phyloP scores from a whole-genome alignment of 2,797 vertebrate genomes.

The Liasis olivaceus region DNA sequence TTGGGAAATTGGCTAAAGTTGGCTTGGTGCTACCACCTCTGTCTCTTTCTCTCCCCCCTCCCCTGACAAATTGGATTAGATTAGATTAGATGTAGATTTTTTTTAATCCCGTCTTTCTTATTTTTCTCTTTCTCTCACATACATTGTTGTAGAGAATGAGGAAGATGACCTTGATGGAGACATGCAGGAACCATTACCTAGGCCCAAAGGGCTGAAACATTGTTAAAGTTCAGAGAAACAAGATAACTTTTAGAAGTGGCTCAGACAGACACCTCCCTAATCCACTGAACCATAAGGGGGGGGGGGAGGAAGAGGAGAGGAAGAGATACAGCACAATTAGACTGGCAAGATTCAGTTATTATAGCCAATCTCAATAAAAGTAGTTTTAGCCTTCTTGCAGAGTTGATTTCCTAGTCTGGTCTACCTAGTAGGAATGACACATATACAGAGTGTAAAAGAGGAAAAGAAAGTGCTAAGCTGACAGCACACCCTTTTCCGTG shows the following conservation, averaged over 20 bases:
- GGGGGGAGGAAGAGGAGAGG: neutral
- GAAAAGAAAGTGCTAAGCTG: neutral
- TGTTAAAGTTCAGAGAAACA: neutral
- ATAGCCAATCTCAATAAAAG: neutral
- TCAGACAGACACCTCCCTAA: too few relatives aligned
- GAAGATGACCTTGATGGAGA: neutral
- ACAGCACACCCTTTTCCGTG: slow-evolving; percentile 9
- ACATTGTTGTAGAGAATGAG: neutral
- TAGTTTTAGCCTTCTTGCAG: neutral
- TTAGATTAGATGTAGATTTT: too few relatives aligned
- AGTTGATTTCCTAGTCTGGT: neutral
- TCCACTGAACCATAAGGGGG: neutral
- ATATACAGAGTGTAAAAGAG: neutral
- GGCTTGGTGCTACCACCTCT: neutral
- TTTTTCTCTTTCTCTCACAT: neutral
- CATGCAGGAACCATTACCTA: too few relatives aligned
- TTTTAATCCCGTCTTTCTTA: too few relatives aligned
- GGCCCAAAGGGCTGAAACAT: neutral
- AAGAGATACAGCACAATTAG: neutral
- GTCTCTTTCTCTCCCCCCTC: neutral
- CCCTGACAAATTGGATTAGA: too few relatives aligned
- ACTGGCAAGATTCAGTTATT: neutral
- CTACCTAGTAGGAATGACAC: neutral
- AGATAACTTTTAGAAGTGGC: neutral
- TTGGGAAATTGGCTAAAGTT: neutral